Conservation (phyloP, 2,113 vertebrate species). For the Alligator sinensis region DNA sequence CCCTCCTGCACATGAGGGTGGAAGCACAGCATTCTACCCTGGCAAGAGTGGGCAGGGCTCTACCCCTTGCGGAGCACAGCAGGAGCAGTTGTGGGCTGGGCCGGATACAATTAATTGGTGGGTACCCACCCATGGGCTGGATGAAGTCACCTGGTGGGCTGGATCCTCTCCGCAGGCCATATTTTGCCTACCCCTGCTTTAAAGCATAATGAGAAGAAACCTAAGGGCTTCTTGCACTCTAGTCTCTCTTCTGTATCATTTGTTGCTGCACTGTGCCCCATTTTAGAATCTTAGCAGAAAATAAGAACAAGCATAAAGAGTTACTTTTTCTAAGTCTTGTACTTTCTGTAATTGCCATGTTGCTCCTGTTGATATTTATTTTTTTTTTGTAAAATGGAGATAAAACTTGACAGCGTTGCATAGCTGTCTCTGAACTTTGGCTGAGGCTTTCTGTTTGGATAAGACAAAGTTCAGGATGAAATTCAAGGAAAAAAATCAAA, state of each 20-base stretch:
- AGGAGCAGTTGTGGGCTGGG: too few relatives aligned
- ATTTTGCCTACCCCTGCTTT: too few relatives aligned
- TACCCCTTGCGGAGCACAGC: too few relatives aligned
- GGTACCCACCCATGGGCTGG: too few relatives aligned
- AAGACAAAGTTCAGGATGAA: background rate
- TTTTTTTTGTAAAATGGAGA: background rate
- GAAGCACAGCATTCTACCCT: too few relatives aligned
- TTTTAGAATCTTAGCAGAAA: background rate
- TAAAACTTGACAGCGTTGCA: background rate
- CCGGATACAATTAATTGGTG: too few relatives aligned
- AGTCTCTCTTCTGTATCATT: slow-evolving; percentile 10
- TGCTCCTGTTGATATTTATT: background rate
- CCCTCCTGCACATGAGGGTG: too few relatives aligned
- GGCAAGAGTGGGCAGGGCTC: too few relatives aligned
- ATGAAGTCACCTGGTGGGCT: too few relatives aligned
- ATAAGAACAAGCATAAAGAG: background rate
- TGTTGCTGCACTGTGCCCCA: slow-evolving; percentile 3
- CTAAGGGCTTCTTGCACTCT: background rate
- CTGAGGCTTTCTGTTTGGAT: slow-evolving; percentile 8
- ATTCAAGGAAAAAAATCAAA: background rate
- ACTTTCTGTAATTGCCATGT: background rate
- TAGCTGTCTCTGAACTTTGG: background rate
- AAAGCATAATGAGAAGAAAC: background rate
- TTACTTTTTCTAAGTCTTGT: background rate
- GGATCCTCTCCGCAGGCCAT: too few relatives aligned